These are phyloP conservation scores for Scaptomyza montana DNA, from an alignment of 1,140 invertebrate species.

Conservation along the genomic window DNA sequence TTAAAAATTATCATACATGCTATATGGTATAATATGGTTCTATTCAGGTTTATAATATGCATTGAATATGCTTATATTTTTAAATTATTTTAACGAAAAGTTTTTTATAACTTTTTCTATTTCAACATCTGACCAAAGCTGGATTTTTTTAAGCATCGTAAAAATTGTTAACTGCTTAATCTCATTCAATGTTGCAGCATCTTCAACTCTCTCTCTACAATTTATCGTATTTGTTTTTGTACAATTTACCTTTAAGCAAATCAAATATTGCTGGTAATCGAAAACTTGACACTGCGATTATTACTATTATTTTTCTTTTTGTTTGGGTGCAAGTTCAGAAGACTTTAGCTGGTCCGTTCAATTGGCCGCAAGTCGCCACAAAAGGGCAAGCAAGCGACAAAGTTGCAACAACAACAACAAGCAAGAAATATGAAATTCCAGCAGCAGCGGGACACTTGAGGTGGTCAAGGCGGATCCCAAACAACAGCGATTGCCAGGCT, in stretches of 20 bases:
- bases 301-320: slow-evolving; percentile 14
- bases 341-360: slow-evolving; percentile 4
- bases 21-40: no score
- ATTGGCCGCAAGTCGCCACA: slow-evolving; percentile 41
- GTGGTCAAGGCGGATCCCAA: slow-evolving; percentile 37
- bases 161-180: no score
- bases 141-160: no score
- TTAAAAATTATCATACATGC: no score
- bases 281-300: slow-evolving; percentile 45
- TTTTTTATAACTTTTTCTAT: no score
- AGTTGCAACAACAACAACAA: slow-evolving; percentile 30
- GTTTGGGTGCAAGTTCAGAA: slow-evolving; percentile 33
- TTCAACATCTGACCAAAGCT: no score
- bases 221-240: no score
- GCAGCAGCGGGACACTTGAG: slow-evolving; percentile 50
- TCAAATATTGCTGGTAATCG: slow-evolving; percentile 43
- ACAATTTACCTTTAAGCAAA: slow-evolving; percentile 6
- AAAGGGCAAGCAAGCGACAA: slow-evolving; percentile 59
- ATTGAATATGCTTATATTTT: no score
- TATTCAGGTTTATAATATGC: no score
- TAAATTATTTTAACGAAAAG: no score
- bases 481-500: slow-evolving; percentile 25
- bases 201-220: no score
- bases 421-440: slow-evolving; percentile 69
- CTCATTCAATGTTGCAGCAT: no score